A percentile compares a stretch with the other conserved stretches of the same genome.
Evolutionary conservation across 1,140 invertebrate genomes (phyloP).

Genomic region (Lepidotrigona ventralis): DNA sequence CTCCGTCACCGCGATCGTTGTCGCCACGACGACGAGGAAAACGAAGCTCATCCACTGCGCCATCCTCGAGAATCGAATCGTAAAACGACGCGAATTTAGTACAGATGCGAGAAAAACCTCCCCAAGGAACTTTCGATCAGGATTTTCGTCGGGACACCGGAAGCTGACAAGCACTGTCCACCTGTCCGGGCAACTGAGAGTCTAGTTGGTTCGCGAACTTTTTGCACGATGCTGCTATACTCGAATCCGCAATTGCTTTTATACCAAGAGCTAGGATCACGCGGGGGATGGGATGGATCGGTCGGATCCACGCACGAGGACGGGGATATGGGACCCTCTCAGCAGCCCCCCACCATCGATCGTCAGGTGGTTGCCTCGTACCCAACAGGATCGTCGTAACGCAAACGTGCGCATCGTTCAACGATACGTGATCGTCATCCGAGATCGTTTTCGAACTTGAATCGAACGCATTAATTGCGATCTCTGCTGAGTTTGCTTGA

Average conservation of each 20-base stretch:
- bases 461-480: slow-evolving; percentile 73
- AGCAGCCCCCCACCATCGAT: slow-evolving; percentile 50
- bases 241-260: slow-evolving; percentile 71
- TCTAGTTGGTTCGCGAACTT: slow-evolving; percentile 53
- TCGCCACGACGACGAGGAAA: slow-evolving; percentile 42
- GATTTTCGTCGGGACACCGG: background rate
- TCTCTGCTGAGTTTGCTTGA: slow-evolving; percentile 39
- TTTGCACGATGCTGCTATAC: slow-evolving; percentile 59
- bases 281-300: slow-evolving; percentile 57
- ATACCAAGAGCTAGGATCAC: slow-evolving; percentile 65
- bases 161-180: slow-evolving; percentile 35
- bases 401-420: slow-evolving; percentile 68
- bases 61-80: slow-evolving; percentile 23
- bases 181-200: background rate
- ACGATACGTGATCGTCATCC: slow-evolving; percentile 70
- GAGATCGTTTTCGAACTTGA: slow-evolving; percentile 50
- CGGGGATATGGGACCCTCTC: slow-evolving; percentile 56
- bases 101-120: background rate
- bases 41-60: slow-evolving; percentile 40
- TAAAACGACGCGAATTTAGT: background rate
- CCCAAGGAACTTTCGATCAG: background rate
- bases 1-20: slow-evolving; percentile 31
- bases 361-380: slow-evolving; percentile 54
- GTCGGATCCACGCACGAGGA: slow-evolving; percentile 42
- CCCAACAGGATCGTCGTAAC: slow-evolving; percentile 56